Percentiles rank a stretch among this genome's conserved stretches.
Conservation (phyloP, 1,140 invertebrate species). For the Cydia splendana region DNA sequence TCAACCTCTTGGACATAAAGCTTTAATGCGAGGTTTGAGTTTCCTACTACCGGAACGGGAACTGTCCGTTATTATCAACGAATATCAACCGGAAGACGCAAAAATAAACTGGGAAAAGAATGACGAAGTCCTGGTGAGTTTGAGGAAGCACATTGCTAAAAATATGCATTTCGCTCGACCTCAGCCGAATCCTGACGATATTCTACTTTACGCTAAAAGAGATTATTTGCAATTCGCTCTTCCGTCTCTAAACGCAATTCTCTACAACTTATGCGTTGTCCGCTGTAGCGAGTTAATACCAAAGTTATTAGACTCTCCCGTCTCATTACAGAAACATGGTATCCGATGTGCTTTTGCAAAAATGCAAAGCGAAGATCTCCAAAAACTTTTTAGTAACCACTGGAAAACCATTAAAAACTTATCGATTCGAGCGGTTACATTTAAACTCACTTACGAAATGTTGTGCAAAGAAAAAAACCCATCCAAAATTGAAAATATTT, state of each 20-base stretch:
- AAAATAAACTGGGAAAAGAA: slow-evolving; percentile 52
- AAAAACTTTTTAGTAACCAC: slow-evolving; percentile 46
- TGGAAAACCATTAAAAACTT: slow-evolving; percentile 57
- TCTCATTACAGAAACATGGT: slow-evolving; percentile 66
- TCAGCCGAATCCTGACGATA: slow-evolving; percentile 47
- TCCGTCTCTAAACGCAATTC: slow-evolving; percentile 58
- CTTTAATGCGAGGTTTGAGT: slow-evolving; percentile 49
- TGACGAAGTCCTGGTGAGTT: slow-evolving; percentile 45
- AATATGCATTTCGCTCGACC: slow-evolving; percentile 61
- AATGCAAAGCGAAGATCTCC: slow-evolving; percentile 47
- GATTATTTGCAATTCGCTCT: slow-evolving; percentile 60
- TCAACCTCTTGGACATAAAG: slow-evolving; percentile 43
- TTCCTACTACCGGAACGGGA: slow-evolving; percentile 44
- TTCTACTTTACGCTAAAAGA: slow-evolving; percentile 58
- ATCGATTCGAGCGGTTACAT: slow-evolving; percentile 56
- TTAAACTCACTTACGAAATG: slow-evolving; percentile 53
- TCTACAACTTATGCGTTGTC: slow-evolving; percentile 52
- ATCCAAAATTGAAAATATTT: slow-evolving; percentile 43
- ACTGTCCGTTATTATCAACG: slow-evolving; percentile 45
- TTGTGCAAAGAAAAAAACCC: slow-evolving; percentile 54
- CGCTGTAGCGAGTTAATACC: slow-evolving; percentile 45
- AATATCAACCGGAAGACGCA: slow-evolving; percentile 51
- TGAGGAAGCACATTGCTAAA: slow-evolving; percentile 57
- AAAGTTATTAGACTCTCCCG: slow-evolving; percentile 52
- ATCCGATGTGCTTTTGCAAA: slow-evolving; percentile 55